Base-by-base conservation (phyloP, 2,113 vertebrate genomes). In the Promerops cafer region DNA sequence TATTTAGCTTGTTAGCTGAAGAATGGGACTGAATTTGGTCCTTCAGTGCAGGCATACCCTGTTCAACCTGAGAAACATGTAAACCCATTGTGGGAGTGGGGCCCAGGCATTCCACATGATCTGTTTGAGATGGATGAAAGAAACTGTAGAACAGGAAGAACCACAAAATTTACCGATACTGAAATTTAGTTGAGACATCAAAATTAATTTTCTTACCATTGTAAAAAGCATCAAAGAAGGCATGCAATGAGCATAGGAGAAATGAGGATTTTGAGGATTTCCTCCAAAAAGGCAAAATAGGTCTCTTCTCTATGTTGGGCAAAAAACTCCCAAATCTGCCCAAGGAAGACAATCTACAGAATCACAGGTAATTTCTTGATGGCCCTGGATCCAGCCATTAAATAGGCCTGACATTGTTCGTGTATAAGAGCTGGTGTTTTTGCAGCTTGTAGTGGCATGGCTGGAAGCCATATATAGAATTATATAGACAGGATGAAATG, bases 401-500 rank as follows among this genome's bases (percentile, higher is more conserved):
- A 94, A 77, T 44, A 90, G 35, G 33, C 44, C 69, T 88, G 90
- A 92, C 82, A 82, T 17, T 6, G 42, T 93, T 85, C 74, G 52
- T 74, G 18, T 91, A 53, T 69, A 76, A 90, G 72, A 89, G 42
- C 53, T 92, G 68, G 45, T 97, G 91, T 95, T 94, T 95, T 95
- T 93, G 94, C 94, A 95, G 87, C 94, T 94, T 97, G 93, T 70
- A 85, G 92, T 95, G 96, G 91, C 90, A 94, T 96, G 95, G 94
- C 94, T 94, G 79, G 57, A 45, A 96, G 95, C 94, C 95, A 92
- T 61, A 53, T 81, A 93, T 94, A 94, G 93, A 96, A 86, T 95
- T 96, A 95, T 96, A 96, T 75, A 94, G 95, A 76, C 94, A 90
- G 95, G 94, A 93, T 96, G 84, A 96, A 96, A 91, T 24, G 70